Conservation (phyloP, 2,797 vertebrate genomes). For the Podarcis siculus region DNA sequence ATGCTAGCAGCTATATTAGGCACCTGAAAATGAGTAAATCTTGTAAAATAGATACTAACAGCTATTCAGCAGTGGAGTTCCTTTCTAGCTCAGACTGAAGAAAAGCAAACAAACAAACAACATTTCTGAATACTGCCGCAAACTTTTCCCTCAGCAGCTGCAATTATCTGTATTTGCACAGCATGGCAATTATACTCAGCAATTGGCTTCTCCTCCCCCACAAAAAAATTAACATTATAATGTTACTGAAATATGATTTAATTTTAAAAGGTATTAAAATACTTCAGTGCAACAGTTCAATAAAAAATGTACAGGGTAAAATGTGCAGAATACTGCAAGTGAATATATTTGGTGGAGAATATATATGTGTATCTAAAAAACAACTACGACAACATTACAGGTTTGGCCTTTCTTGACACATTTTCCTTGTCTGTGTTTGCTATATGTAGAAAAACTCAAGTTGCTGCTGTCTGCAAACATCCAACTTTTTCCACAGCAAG, state of each 20-base stretch:
- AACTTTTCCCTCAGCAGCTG: constrained; percentile 65
- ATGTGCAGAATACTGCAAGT: constrained; percentile 60
- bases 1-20: constrained; percentile 83
- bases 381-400: neutral
- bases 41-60: constrained; percentile 83
- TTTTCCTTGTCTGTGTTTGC: constrained; percentile 57
- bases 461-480: constrained; percentile 64
- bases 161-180: constrained; percentile 67
- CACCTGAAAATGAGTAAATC: constrained; percentile 86
- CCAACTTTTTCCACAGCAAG: constrained; percentile 58
- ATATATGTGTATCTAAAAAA: constrained; percentile 49
- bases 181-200: constrained; percentile 48
- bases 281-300: constrained; percentile 57
- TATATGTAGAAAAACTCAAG: constrained; percentile 48
- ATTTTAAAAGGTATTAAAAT: constrained; percentile 60
- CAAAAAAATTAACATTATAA: constrained; percentile 32
- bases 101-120: constrained; percentile 50
- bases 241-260: constrained; percentile 60
- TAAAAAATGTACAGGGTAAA: constrained; percentile 51
- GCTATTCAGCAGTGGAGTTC: constrained; percentile 73
- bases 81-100: constrained; percentile 66
- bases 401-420: constrained; percentile 51
- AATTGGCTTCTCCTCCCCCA: constrained; percentile 21
- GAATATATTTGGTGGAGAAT: constrained; percentile 28
- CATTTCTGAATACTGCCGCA: constrained; percentile 55